Base-by-base conservation (phyloP, 2,888 invertebrate genomes). In the Abrostola triplasia region DNA sequence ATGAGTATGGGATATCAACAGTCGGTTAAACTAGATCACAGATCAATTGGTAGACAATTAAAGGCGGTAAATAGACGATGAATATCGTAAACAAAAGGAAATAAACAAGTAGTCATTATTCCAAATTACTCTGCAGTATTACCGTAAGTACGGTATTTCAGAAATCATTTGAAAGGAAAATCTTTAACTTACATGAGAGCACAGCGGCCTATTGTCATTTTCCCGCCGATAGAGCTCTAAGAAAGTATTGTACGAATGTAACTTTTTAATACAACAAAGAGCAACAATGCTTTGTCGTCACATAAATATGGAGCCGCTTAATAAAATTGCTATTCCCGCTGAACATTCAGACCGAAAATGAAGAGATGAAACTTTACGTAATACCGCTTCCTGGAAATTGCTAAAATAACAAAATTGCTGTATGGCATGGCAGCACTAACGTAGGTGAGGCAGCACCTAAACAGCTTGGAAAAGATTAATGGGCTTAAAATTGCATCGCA, bases 401-500 rank as follows among this genome's bases (percentile, higher is more conserved):
- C 56, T 76, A 48, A 70, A 80, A 70, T 78, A 70, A 70, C 61
- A 73, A 71, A 80, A 79, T 73, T 82, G 69, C 74, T 73, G 62
- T 67, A 77, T 66, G 44, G 67, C 59, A 66, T 74, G 63, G 72
- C 67, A 68, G 73, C 73, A 65, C 66, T 66, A 73, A 73, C 76
- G 70, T 79, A 79, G 77, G 80, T 83, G 83, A 87, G 82, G 79
- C 80, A 87, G 82, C 83, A 84, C 84, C 85, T 84, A 88, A 91
- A 89, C 88, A 86, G 85, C 87, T 85, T 83, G 78, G 82, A 84
- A 89, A 90, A 93, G 92, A 93, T 94, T 90, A 93, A 94, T 93
- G 90, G 90, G 87, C 88, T 88, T 90, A 89, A 92, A 93, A 93
- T 93, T 92, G 92, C 93, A 92, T 89, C 85, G 89, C 89, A 84